phyloP scores from a whole-genome alignment of 2,113 vertebrate genomes.

The Hymenochirus boettgeri region DNA sequence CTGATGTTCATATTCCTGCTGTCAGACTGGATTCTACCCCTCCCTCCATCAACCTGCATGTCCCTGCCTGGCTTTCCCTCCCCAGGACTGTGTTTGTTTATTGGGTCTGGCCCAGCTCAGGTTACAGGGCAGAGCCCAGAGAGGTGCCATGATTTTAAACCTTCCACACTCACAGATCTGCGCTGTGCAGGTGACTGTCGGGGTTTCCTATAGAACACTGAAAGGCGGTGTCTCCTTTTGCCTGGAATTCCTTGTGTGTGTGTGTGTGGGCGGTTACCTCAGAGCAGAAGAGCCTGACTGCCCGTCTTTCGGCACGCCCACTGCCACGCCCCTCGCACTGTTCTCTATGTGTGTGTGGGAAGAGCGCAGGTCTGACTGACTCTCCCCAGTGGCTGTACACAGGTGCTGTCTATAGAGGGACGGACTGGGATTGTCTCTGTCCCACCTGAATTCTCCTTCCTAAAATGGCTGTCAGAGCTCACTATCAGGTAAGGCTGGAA shows the following conservation, averaged over 20 bases:
- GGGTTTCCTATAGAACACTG: background rate
- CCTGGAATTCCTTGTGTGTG: slow-evolving; percentile 4
- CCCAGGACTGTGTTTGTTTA: slow-evolving; percentile 1
- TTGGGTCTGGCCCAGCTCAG: slow-evolving; percentile 10
- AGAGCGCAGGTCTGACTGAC: background rate
- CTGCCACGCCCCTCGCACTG: background rate
- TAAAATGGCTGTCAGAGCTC: slow-evolving; percentile 38
- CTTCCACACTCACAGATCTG: too few relatives aligned
- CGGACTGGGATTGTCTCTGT: slow-evolving; percentile 3
- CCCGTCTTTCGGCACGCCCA: slow-evolving; percentile 24
- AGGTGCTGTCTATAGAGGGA: slow-evolving; percentile 14
- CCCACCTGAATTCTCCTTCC: slow-evolving; percentile 12
- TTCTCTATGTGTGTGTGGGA: background rate
- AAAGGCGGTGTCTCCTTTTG: background rate
- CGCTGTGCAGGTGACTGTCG: slow-evolving; percentile 26
- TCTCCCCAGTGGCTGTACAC: slow-evolving; percentile 8
- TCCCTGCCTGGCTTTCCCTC: slow-evolving; percentile 15
- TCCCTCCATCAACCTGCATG: slow-evolving; percentile 14
- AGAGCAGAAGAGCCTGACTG: background rate
- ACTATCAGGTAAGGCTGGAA: slow-evolving; percentile 31
- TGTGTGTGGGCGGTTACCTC: background rate
- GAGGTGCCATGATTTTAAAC: too few relatives aligned
- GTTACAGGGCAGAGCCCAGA: slow-evolving; percentile 19
- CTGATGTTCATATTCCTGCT: too few relatives aligned
- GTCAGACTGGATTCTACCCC: slow-evolving; percentile 8